Evolutionary conservation across 1,140 invertebrate species (phyloP).

Genomic region (Pteromalus puparum): DNA sequence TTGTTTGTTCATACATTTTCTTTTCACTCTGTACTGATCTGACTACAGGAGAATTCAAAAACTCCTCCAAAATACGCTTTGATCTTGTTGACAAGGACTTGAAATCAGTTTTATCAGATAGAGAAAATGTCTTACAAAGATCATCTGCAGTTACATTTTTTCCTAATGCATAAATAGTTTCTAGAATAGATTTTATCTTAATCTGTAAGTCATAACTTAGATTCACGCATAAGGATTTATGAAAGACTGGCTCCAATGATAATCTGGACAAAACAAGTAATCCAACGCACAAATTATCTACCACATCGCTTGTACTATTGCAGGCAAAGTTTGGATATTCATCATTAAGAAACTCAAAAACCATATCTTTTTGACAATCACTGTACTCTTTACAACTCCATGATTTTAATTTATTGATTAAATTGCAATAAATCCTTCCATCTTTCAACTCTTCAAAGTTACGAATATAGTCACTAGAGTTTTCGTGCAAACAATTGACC

Average conservation of each 20-base stretch:
- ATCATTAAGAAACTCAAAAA: slow-evolving; percentile 56
- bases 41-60: slow-evolving; percentile 68
- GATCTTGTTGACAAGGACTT: slow-evolving; percentile 53
- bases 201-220: slow-evolving; percentile 67
- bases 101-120: slow-evolving; percentile 47
- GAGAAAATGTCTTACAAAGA: slow-evolving; percentile 59
- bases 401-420: slow-evolving; percentile 56
- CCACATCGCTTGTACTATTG: slow-evolving; percentile 32
- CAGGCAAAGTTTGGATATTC: slow-evolving; percentile 69
- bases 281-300: slow-evolving; percentile 60
- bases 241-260: slow-evolving; percentile 65
- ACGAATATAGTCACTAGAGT: neutral
- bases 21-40: slow-evolving; percentile 62
- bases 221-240: slow-evolving; percentile 67
- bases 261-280: slow-evolving; percentile 65
- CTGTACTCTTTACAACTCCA: slow-evolving; percentile 35
- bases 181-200: slow-evolving; percentile 70
- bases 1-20: slow-evolving; percentile 64
- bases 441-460: slow-evolving; percentile 56
- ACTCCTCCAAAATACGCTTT: slow-evolving; percentile 60
- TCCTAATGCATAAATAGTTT: slow-evolving; percentile 65
- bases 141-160: slow-evolving; percentile 64
- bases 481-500: slow-evolving; percentile 35
- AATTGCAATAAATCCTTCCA: slow-evolving; percentile 57
- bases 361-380: slow-evolving; percentile 36